These are phyloP conservation scores for Plumapathes pennacea DNA, from an alignment of 92 coral and sea anemone genomes.

Conservation along the genomic window DNA sequence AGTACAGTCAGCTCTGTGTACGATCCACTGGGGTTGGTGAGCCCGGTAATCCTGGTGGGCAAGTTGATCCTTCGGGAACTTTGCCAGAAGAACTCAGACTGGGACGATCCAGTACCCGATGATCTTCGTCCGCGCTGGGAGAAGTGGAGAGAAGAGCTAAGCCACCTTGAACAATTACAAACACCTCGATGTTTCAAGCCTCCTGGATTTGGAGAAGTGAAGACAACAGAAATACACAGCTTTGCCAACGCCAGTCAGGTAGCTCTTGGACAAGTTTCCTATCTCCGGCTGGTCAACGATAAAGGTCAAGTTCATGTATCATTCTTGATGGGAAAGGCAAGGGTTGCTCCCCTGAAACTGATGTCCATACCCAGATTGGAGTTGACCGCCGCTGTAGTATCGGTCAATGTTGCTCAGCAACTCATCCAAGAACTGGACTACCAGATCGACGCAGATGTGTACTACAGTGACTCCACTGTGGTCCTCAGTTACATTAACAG, in stretches of 20 bases:
- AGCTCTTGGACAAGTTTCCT: constrained; percentile 62
- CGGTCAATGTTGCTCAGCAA: constrained; percentile 18
- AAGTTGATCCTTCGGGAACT: too few relatives aligned
- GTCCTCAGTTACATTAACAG: constrained; percentile 37
- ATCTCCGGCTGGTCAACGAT: constrained; percentile 39
- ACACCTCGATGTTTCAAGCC: too few relatives aligned
- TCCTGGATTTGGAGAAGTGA: too few relatives aligned
- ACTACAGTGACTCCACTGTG: constrained; percentile 47
- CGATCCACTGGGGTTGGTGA: constrained; percentile 21
- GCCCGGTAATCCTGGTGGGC: too few relatives aligned
- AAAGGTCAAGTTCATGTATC: constrained; percentile 29
- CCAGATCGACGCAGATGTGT: constrained; percentile 17
- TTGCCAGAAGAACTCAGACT: too few relatives aligned
- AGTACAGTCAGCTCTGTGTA: constrained; percentile 35
- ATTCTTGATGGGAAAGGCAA: constrained; percentile 51
- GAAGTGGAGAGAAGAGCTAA: too few relatives aligned
- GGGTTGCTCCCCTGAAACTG: constrained; percentile 40
- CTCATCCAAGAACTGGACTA: constrained; percentile 21
- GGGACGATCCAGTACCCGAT: too few relatives aligned
- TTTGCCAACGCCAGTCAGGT: too few relatives aligned
- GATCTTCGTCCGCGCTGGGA: too few relatives aligned
- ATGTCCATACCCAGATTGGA: constrained; percentile 50
- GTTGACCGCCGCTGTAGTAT: constrained; percentile 49
- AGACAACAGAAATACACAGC: too few relatives aligned
- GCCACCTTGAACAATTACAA: too few relatives aligned